A percentile compares a stretch with the other conserved stretches of the same genome.
These are phyloP conservation scores for Ptychadena robeensis DNA, from an alignment of 2,797 vertebrate genomes.

Conservation along the genomic window DNA sequence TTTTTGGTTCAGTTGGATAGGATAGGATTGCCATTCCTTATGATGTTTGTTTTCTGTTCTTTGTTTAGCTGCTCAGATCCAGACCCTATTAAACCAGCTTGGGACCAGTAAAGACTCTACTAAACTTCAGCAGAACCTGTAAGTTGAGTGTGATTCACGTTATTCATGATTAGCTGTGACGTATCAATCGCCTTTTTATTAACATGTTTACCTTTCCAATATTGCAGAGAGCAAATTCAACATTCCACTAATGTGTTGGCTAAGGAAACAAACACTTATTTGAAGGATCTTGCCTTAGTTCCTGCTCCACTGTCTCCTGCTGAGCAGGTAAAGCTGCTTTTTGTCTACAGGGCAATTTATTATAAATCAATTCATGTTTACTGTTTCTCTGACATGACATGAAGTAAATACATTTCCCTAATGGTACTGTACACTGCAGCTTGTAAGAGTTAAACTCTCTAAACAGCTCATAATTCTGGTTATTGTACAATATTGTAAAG, in stretches of 20 bases:
- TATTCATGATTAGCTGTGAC: not conserved
- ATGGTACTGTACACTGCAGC: too few species aligned
- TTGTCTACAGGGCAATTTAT: not conserved
- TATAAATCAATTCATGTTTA: not conserved
- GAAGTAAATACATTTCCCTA: too few species aligned
- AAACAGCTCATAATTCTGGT: too few species aligned
- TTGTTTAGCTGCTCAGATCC: slow-evolving; percentile 88
- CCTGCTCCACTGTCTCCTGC: slow-evolving; percentile 82
- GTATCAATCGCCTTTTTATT: not conserved
- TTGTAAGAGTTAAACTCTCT: too few species aligned
- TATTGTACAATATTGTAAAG: too few species aligned
- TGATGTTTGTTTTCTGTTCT: slow-evolving; percentile 29
- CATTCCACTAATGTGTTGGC: slow-evolving; percentile 91
- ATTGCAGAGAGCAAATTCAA: slow-evolving; percentile 88
- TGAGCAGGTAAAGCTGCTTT: slow-evolving; percentile 80
- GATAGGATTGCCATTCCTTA: too few species aligned
- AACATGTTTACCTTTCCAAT: too few species aligned
- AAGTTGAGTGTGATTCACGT: slow-evolving; percentile 67
- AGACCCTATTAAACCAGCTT: slow-evolving; percentile 90
- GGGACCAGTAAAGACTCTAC: slow-evolving; percentile 91
- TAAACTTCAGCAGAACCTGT: slow-evolving; percentile 92
- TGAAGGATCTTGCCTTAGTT: slow-evolving; percentile 88
- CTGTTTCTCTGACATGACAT: too few species aligned
- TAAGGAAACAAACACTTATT: slow-evolving; percentile 93
- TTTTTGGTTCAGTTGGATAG: too few species aligned